Base-by-base conservation (phyloP, 2,113 vertebrate genomes). In the Scophthalmus maximus region DNA sequence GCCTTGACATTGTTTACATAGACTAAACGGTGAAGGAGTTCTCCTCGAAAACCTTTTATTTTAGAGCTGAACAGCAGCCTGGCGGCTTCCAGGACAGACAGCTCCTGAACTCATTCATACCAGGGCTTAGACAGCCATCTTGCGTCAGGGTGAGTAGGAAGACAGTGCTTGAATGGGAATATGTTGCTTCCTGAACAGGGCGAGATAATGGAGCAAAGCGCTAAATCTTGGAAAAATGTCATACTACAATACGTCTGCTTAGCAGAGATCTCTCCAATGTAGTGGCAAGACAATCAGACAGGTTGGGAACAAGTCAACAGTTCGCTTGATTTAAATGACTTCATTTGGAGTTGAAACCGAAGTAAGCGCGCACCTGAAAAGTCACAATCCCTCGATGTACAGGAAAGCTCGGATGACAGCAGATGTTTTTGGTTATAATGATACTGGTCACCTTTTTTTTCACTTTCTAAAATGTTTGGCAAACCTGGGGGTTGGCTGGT, bases 1-100 rank as follows among this genome's bases (percentile, higher is more conserved):
- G 22, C 40, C 51, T 62, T 77, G 23, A 58, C 42, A 53, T 62
- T 76, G 68, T 82, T 85, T 74, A 76, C 29, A 67, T 50, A 47
- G 6, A 14, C 55, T 74, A 42, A 58, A 73, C 2, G 9, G 50
- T 47, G 38, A 64, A 73, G 42, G 56, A 82, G 61, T 68, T 77
- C 67, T 58, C 64, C 29, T 26, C 22, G 1, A 70, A 53, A 50
- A 79, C 64, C 46, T 20, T 0, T 20, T 81, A 27, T 17, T 68
- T 81, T 79, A 42, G 12, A 64, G 62, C 26, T 74, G 17, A 72
- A 82, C 30, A 32, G 15, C 60, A 68, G 46, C 40, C 20, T 53
- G 4, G 57, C 62, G 62, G 63, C 20, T n/a, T 22, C 17, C 5
- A 52, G n/a, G 38, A n/a, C 20, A 50, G 58, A n/a, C 3, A 1